These are phyloP conservation scores for Psilopogon haemacephalus DNA, from an alignment of 2,113 vertebrate genomes.

Conservation along the genomic window DNA sequence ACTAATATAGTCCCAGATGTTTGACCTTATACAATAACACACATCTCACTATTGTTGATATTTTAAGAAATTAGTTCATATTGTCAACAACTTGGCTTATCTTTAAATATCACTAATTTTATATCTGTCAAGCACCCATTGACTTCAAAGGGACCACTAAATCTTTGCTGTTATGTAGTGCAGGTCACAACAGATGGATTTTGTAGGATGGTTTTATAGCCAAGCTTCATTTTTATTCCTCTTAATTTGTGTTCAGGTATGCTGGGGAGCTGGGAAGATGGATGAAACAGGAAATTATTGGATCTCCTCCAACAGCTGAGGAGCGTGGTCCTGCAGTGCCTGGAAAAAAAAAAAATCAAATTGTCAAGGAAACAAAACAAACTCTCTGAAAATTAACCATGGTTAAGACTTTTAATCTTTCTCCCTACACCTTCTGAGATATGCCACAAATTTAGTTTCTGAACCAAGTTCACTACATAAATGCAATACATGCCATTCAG, in stretches of 20 bases:
- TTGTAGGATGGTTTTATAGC: neutral
- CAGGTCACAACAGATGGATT: neutral
- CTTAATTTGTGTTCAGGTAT: neutral
- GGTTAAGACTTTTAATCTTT: neutral
- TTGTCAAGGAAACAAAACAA: neutral
- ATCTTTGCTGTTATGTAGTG: neutral
- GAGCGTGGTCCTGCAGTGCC: neutral
- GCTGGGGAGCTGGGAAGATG: neutral
- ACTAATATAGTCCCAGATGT: neutral
- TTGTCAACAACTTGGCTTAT: neutral
- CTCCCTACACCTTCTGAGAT: neutral
- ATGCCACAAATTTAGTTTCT: neutral
- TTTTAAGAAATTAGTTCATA: neutral
- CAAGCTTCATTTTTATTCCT: neutral
- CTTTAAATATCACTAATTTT: neutral
- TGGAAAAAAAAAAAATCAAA: neutral
- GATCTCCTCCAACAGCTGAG: neutral
- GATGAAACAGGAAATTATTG: neutral
- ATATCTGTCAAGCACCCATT: neutral
- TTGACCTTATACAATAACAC: neutral
- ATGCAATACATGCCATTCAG: neutral
- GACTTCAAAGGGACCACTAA: neutral
- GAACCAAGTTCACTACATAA: neutral
- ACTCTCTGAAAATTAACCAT: neutral
- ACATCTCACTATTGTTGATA: neutral